Base-by-base conservation (phyloP, 37 sponge, comb jelly and placozoan species). In the Tethya wilhelma region DNA sequence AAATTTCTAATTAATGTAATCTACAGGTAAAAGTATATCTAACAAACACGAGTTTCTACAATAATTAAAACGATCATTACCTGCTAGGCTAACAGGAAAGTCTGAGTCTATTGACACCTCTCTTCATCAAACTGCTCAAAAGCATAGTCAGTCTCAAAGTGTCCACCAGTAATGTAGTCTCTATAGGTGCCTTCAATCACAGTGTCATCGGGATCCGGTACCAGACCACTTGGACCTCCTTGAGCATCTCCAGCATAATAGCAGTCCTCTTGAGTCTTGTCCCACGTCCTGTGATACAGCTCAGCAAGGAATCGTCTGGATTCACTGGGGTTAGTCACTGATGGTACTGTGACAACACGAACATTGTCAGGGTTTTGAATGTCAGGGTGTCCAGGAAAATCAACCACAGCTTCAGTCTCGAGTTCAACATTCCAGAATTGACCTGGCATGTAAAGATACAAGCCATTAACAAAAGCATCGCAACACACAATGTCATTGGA, bases 381-480 rank as follows among this genome's bases (percentile, higher is more conserved):
- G 30, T 78, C 56, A 31, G 34, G 0, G 9, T 57, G 46, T 6
- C 56, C 56, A 9, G 67, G 69, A 64, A 71, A 91, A 7, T 8
- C 31, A 0, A 33, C 11, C 14, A n/a, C n/a, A n/a, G n/a, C n/a
- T n/a, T n/a, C n/a, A n/a, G n/a, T n/a, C n/a, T n/a, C n/a, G n/a
- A n/a, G n/a, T n/a, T n/a, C n/a, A n/a, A 84, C 59, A 49, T 92
- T 92, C 88, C 89, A 92, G 88, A 92, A 92, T 63, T 92, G 93
- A 80, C 88, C 93, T 92, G 72, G 11, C 6, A 7, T 1, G 56
- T 1, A 45, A 65, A 45, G 53, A n/a, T n/a, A n/a, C 14, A 14
- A 14, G 14, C 53, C n/a, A n/a, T n/a, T n/a, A n/a, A n/a, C n/a
- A n/a, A n/a, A n/a, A n/a, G n/a, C n/a, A n/a, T n/a, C n/a, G n/a